These are phyloP conservation scores for Phoebastria nigripes DNA, from an alignment of 2,797 vertebrate genomes.

Conservation along the genomic window DNA sequence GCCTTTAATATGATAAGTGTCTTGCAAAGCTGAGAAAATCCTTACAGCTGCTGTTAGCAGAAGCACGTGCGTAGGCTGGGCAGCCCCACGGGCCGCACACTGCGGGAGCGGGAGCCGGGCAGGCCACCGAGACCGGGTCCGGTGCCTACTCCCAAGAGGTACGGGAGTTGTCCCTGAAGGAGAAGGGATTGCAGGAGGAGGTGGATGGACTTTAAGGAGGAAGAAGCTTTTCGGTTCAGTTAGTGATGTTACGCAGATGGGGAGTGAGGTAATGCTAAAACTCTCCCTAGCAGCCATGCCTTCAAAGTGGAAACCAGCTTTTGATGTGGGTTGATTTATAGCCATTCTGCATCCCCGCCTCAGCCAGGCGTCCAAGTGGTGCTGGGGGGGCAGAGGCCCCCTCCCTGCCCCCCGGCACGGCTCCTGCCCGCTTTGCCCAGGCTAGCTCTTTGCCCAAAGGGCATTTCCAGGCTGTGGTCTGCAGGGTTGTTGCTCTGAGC, in stretches of 20 bases:
- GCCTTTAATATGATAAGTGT: not conserved
- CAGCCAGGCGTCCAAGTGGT: not conserved
- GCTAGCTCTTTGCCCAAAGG: not conserved
- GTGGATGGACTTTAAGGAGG: not conserved
- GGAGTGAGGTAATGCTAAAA: not conserved
- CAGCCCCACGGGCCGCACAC: accelerated
- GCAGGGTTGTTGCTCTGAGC: not conserved
- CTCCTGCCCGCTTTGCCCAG: not conserved
- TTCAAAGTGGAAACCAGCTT: not conserved
- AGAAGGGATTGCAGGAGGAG: not conserved
- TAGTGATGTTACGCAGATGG: accelerated
- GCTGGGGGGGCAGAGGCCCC: not conserved
- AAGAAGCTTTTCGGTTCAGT: not conserved
- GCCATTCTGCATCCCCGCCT: not conserved
- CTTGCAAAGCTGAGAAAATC: not conserved
- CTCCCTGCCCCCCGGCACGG: accelerated
- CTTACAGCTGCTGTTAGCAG: not conserved
- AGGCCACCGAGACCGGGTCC: accelerated
- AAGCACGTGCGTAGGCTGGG: accelerated
- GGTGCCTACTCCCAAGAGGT: not conserved
- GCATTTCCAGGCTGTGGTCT: not conserved
- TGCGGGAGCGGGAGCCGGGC: accelerated
- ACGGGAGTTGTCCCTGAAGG: accelerated
- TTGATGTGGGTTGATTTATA: not conserved
- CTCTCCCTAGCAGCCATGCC: not conserved